phyloP scores from a whole-genome alignment of 1,140 invertebrate genomes.

The Drosophila saltans region DNA sequence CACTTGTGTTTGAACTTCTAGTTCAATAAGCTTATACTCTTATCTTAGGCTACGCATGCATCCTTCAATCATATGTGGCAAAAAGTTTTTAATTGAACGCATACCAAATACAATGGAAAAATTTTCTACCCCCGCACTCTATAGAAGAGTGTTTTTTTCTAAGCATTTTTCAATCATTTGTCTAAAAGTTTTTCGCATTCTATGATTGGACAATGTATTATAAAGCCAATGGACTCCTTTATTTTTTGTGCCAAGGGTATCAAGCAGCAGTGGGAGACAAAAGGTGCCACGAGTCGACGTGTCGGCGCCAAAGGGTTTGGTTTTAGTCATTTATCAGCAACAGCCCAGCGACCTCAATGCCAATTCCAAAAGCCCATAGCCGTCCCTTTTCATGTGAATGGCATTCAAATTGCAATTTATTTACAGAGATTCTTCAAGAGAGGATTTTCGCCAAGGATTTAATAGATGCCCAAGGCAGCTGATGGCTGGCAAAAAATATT shows the following conservation, averaged over 20 bases:
- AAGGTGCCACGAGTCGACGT: constrained; percentile 27
- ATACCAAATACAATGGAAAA: neutral
- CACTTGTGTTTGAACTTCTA: neutral
- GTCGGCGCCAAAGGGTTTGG: constrained; percentile 44
- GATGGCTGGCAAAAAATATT: constrained; percentile 29
- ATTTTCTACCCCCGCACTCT: too few species aligned
- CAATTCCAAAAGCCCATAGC: constrained; percentile 20
- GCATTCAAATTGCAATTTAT: constrained; percentile 67
- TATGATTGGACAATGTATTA: too few species aligned
- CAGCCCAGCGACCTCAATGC: constrained; percentile 15
- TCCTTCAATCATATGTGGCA: too few species aligned
- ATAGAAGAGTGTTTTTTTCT: too few species aligned
- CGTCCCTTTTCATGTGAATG: constrained; percentile 12
- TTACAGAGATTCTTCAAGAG: constrained; percentile 60
- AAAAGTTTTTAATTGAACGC: neutral
- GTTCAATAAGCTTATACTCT: neutral
- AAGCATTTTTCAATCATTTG: too few species aligned
- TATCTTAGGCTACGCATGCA: too few species aligned
- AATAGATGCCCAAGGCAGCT: constrained; percentile 29
- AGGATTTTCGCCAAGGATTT: constrained; percentile 51
- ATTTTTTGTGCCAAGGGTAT: neutral
- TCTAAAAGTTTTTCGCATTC: too few species aligned
- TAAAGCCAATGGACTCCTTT: neutral
- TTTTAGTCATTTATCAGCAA: constrained; percentile 61
- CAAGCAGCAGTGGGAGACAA: constrained; percentile 19